phyloP scores from a whole-genome alignment of 2,113 vertebrate species.

The Caranx melampygus region DNA sequence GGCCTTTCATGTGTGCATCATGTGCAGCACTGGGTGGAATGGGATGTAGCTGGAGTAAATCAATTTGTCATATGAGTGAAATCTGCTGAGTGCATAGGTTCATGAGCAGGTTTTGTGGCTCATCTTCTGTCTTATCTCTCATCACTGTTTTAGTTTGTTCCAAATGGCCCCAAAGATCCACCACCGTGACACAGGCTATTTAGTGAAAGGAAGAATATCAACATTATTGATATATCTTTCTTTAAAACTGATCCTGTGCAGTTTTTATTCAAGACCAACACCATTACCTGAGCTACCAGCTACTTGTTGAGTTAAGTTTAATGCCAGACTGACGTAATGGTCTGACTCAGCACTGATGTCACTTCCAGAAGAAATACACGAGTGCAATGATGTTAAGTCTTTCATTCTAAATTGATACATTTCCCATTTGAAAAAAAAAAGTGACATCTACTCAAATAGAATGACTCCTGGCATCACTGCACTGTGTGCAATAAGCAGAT shows the following conservation, averaged over 20 bases:
- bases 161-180: slow-evolving; percentile 30
- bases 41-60: slow-evolving; percentile 79
- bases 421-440: slow-evolving; percentile 23
- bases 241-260: neutral
- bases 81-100: slow-evolving; percentile 80
- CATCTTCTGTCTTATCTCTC: slow-evolving; percentile 57
- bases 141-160: slow-evolving; percentile 32
- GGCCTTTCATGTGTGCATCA: slow-evolving; percentile 78
- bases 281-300: slow-evolving; percentile 18
- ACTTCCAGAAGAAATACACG: slow-evolving; percentile 33
- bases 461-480: slow-evolving; percentile 35
- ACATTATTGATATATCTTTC: neutral
- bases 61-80: slow-evolving; percentile 82
- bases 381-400: slow-evolving; percentile 33
- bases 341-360: slow-evolving; percentile 38
- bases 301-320: slow-evolving; percentile 2
- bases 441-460: slow-evolving; percentile 29
- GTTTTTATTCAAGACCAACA: slow-evolving; percentile 10
- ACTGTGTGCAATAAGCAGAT: slow-evolving; percentile 37
- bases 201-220: slow-evolving; percentile 1
- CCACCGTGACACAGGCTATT: slow-evolving; percentile 32
- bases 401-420: slow-evolving; percentile 45
- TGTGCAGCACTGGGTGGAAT: slow-evolving; percentile 79
- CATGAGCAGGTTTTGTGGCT: slow-evolving; percentile 73
- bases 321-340: slow-evolving; percentile 20